Base-by-base conservation (phyloP, 2,113 vertebrate genomes). In the Hirundichthys speculiger region DNA sequence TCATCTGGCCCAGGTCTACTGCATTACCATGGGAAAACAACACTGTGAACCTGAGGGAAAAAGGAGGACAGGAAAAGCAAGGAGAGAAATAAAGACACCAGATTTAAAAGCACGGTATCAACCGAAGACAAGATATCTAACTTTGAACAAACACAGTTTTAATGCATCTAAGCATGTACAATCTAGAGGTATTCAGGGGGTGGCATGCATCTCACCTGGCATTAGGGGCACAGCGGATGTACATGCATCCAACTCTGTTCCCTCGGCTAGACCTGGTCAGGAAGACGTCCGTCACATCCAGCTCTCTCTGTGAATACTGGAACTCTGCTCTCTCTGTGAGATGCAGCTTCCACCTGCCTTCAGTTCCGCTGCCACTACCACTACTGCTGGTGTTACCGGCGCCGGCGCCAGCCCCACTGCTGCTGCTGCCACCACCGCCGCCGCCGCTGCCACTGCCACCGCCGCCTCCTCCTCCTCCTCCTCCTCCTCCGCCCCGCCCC, bases 1-100 rank as follows among this genome's bases (percentile, higher is more conserved):
- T 96, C 98, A 99, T 99, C 93, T 99, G 98, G 20, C 98, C 98
- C 82, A 99, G 90, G 90, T 99, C 98, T 72, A 99, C 98, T 0
- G 97, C 98, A 0, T 99, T 99, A 64, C 98, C 98, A 0, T 99
- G 98, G 0, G 98, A 99, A 85, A 99, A 99, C 58, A 99, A 93
- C 52, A 99, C 94, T 0, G 98, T 99, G 88, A 96, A 99, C 93
- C 98, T 99, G 79, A 62, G 11, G 5, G 0, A 67, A 14, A 48
- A 64, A 71, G 14, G 7, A 60, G 12, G 1, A 22, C n/a, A 16
- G 12, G 42, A 25, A 39, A 40, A 53, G 4, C 16, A 16, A 22
- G 27, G 34, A 22, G 7, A 15, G 53, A 21, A 11, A 68, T 40
- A 46, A 10, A 64, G 22, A 25, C 13, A 15, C 13, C 5, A 27